Conservation (phyloP, 1,140 invertebrate species). For the Bombus soroeensis region DNA sequence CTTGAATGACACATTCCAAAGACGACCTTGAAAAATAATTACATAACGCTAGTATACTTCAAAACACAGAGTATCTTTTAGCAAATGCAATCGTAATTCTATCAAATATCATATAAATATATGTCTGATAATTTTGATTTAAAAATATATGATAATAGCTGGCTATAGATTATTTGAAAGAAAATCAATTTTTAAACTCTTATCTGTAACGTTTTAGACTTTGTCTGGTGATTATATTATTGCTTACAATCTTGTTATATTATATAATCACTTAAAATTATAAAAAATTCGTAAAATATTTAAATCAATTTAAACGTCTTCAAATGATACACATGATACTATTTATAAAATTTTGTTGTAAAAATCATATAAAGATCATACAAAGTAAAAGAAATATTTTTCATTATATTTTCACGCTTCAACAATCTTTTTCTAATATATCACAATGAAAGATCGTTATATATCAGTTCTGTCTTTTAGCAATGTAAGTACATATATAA, state of each 20-base stretch:
- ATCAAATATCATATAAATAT: too few species aligned
- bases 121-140: too few species aligned
- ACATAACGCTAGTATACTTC: neutral
- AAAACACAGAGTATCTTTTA: too few species aligned
- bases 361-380: neutral
- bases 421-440: neutral
- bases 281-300: too few species aligned
- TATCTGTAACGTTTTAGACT: too few species aligned
- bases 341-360: neutral
- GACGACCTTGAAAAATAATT: constrained; percentile 12
- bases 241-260: too few species aligned
- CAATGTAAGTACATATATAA: neutral
- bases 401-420: neutral
- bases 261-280: too few species aligned
- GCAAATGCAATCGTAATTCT: neutral
- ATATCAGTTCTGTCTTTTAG: too few species aligned
- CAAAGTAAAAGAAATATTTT: neutral
- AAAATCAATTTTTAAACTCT: too few species aligned
- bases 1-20: neutral
- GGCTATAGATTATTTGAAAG: neutral
- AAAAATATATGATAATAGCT: neutral
- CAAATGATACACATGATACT: too few species aligned
- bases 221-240: too few species aligned
- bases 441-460: neutral
- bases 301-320: too few species aligned